These are phyloP conservation scores for Myotis daubentonii DNA, from an alignment of 2,797 vertebrate genomes.

Conservation along the genomic window DNA sequence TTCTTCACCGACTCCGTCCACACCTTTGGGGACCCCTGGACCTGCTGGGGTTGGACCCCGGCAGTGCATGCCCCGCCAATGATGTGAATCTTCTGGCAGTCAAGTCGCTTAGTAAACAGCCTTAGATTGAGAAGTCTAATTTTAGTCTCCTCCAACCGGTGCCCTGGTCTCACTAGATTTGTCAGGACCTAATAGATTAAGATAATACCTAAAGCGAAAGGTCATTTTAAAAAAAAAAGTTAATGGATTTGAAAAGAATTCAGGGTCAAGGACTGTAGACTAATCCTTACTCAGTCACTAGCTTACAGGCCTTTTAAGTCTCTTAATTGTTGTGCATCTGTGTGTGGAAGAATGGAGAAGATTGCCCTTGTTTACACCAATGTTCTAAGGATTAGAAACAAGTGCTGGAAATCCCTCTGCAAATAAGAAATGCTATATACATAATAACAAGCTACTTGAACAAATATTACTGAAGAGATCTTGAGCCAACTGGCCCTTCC, in stretches of 20 bases:
- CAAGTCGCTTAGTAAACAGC: background rate
- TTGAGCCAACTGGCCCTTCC: background rate
- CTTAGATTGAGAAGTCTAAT: background rate
- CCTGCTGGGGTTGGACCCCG: no score
- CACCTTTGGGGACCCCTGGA: no score
- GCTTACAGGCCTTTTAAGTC: conserved; percentile 45
- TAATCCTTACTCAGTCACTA: conserved; percentile 36
- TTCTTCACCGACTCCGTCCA: no score
- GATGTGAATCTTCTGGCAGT: background rate
- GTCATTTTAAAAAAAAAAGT: background rate
- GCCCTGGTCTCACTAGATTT: background rate
- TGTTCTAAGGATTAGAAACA: conserved; percentile 41
- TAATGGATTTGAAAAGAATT: conserved; percentile 54
- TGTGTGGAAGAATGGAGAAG: background rate
- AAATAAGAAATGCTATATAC: conserved; percentile 59
- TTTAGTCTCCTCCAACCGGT: background rate
- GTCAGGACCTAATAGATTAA: conserved; percentile 41
- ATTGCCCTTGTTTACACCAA: conserved; percentile 6
- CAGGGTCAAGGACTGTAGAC: background rate
- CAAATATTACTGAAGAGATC: conserved; percentile 29
- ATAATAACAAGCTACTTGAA: conserved; percentile 32
- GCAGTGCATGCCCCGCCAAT: background rate
- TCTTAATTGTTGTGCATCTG: conserved; percentile 54
- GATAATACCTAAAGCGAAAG: conserved; percentile 56
- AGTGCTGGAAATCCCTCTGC: conserved; percentile 43